Percentiles rank a stretch among this genome's conserved stretches.
These are phyloP conservation scores for Gobio gobio DNA, from an alignment of 2,113 vertebrate genomes.

Conservation along the genomic window DNA sequence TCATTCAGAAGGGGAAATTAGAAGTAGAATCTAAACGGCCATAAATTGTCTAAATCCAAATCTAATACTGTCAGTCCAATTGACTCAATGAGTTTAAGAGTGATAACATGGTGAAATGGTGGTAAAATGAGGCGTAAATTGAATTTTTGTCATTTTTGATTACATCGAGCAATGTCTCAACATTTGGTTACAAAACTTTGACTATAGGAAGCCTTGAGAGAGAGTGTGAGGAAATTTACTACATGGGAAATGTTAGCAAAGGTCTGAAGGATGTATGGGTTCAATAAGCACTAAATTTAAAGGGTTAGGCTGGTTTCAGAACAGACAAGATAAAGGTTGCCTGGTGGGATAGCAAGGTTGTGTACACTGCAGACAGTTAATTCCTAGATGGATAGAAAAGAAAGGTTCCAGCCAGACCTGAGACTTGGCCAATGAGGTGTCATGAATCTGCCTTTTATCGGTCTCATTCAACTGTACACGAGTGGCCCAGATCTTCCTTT, in stretches of 20 bases:
- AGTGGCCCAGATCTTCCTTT: constrained; percentile 63
- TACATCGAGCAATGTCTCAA: neutral
- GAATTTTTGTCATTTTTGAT: neutral
- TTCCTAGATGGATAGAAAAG: constrained; percentile 1
- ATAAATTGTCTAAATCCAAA: constrained; percentile 11
- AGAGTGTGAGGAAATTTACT: constrained; percentile 8
- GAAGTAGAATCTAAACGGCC: neutral
- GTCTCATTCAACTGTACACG: constrained; percentile 45
- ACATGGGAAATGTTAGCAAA: constrained; percentile 17
- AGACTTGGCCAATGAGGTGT: neutral
- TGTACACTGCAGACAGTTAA: neutral
- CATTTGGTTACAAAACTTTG: constrained; percentile 9
- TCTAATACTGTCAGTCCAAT: neutral
- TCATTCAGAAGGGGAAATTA: neutral
- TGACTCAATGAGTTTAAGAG: neutral
- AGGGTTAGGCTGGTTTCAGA: neutral
- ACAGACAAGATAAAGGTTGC: neutral
- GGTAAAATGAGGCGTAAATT: neutral
- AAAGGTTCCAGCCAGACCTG: neutral
- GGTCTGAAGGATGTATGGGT: neutral
- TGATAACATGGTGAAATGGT: neutral
- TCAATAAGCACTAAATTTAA: constrained; percentile 22
- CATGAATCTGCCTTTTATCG: neutral
- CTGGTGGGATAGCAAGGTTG: neutral
- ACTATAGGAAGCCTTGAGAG: neutral